phyloP scores from a whole-genome alignment of 2,888 invertebrate genomes.

The Caenorhabditis doughertyi region DNA sequence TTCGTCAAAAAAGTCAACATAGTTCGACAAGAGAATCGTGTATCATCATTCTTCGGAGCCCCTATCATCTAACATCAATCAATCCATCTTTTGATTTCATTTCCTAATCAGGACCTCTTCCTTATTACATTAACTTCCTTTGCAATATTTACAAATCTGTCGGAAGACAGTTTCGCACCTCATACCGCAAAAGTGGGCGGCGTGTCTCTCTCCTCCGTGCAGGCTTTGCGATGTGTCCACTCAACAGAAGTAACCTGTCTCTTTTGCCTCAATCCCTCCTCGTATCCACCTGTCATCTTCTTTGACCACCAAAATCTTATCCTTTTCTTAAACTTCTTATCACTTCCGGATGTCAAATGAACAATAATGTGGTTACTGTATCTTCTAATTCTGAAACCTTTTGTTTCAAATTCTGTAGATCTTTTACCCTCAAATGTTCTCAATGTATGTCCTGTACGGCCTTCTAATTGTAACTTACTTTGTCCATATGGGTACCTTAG shows the following conservation, averaged over 20 bases:
- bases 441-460: slow-evolving; percentile 66
- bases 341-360: slow-evolving; percentile 62
- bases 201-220: slow-evolving; percentile 9
- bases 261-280: slow-evolving; percentile 5
- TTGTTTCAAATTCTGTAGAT: slow-evolving; percentile 24
- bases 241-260: slow-evolving; percentile 60
- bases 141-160: slow-evolving; percentile 59
- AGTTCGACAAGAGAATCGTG: background rate
- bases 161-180: slow-evolving; percentile 59
- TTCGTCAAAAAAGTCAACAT: slow-evolving; percentile 22
- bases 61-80: background rate
- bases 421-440: slow-evolving; percentile 43
- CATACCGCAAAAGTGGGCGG: slow-evolving; percentile 55
- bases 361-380: slow-evolving; percentile 56
- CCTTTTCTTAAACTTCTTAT: slow-evolving; percentile 20
- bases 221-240: slow-evolving; percentile 52
- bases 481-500: slow-evolving; percentile 74
- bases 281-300: slow-evolving; percentile 52
- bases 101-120: slow-evolving; percentile 14
- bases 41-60: background rate
- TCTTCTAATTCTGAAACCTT: slow-evolving; percentile 37
- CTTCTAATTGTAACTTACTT: slow-evolving; percentile 69
- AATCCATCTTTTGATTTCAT: slow-evolving; percentile 26
- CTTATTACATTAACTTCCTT: slow-evolving; percentile 27
- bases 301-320: slow-evolving; percentile 1